phyloP scores from a whole-genome alignment of 2,113 vertebrate species.

The Synodontis membranacea region DNA sequence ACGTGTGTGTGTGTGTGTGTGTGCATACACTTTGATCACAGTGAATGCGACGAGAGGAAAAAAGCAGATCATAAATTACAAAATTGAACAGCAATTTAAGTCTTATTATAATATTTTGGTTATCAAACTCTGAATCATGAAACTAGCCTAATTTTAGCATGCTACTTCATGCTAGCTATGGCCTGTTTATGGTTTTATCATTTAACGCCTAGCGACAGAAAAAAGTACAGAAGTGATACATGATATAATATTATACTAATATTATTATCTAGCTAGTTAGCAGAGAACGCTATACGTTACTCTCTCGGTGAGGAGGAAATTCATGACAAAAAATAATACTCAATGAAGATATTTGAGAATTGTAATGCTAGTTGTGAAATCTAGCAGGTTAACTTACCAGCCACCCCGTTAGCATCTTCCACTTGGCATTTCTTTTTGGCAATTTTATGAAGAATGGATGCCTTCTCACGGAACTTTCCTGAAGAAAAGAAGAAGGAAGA shows the following conservation, averaged over 20 bases:
- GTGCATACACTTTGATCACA: conserved; percentile 51
- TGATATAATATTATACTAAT: neutral
- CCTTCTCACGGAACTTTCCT: conserved; percentile 97
- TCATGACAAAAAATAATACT: neutral
- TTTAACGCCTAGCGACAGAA: too few species aligned
- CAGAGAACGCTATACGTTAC: neutral
- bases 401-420: conserved; percentile 89
- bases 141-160: neutral
- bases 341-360: neutral
- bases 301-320: neutral
- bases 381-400: conserved; percentile 74
- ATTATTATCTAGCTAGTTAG: neutral
- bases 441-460: conserved; percentile 97
- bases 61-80: neutral
- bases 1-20: neutral
- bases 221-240: neutral
- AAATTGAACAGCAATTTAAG: neutral
- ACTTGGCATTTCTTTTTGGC: conserved; percentile 98
- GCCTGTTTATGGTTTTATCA: neutral
- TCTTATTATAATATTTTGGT: neutral
- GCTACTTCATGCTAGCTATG: neutral
- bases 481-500: conserved; percentile 60
- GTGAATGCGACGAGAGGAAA: neutral
- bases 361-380: neutral
- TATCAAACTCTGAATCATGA: neutral